Evolutionary conservation across 2,113 vertebrate species (phyloP).

Genomic region (Zootoca vivipara): DNA sequence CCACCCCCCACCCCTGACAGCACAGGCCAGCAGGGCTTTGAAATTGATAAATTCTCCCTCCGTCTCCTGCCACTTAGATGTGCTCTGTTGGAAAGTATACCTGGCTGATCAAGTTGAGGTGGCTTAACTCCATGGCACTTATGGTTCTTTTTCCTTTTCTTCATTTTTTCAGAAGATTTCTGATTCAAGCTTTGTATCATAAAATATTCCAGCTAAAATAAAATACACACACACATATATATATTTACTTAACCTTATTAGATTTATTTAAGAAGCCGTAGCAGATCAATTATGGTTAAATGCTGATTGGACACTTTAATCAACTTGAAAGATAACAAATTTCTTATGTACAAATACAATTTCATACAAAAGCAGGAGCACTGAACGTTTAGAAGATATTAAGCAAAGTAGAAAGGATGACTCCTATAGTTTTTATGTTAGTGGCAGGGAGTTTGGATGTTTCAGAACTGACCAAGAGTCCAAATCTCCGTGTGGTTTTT

Average conservation of each 20-base stretch:
- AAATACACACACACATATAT: conserved; percentile 49
- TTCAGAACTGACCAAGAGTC: no score
- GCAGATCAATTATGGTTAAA: neutral
- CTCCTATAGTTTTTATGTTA: neutral
- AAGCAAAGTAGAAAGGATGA: neutral
- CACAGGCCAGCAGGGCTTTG: neutral
- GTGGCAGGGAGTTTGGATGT: no score
- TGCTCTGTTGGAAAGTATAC: conserved; percentile 63
- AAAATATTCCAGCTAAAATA: conserved; percentile 94
- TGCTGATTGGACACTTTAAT: no score
- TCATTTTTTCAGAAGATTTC: conserved; percentile 91
- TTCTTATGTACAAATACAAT: no score
- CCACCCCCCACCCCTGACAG: no score
- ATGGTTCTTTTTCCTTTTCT: conserved; percentile 83
- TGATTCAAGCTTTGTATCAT: conserved; percentile 96
- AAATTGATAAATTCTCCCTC: neutral
- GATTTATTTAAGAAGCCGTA: neutral
- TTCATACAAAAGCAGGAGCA: neutral
- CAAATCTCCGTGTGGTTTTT: no score
- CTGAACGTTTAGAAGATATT: neutral
- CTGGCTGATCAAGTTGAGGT: conserved; percentile 93
- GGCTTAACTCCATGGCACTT: conserved; percentile 84
- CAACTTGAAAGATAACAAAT: no score
- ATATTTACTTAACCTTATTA: neutral
- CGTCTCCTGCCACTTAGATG: neutral